phyloP scores from a whole-genome alignment of 1,140 invertebrate species.

The Glomeris maerens region DNA sequence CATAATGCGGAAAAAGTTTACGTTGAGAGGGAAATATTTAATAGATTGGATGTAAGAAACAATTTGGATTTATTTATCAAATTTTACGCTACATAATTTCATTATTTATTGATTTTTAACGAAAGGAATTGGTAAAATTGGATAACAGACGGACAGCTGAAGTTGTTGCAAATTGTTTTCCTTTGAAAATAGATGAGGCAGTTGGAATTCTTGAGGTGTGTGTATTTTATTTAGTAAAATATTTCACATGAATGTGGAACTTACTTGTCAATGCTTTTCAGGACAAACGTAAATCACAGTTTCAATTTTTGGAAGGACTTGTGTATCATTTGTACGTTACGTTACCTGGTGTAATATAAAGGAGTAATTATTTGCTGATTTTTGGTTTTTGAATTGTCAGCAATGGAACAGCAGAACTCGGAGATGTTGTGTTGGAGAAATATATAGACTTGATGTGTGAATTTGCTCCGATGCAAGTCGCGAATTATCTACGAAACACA shows the following conservation, averaged over 20 bases:
- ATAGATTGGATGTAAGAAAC: slow-evolving; percentile 21
- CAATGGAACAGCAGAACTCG: slow-evolving; percentile 32
- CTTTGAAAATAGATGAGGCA: background rate
- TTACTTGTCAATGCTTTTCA: slow-evolving; percentile 27
- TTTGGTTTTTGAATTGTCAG: background rate
- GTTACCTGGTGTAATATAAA: background rate
- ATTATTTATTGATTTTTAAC: background rate
- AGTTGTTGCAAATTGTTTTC: background rate
- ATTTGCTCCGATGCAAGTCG: slow-evolving; percentile 38
- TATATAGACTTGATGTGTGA: slow-evolving; percentile 54
- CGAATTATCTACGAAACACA: slow-evolving; percentile 30
- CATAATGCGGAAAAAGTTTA: slow-evolving; percentile 4
- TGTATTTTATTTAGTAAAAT: background rate
- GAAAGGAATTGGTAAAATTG: background rate
- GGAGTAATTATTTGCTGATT: background rate
- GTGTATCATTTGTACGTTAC: slow-evolving; percentile 40
- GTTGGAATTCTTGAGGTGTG: background rate
- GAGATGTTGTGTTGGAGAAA: slow-evolving; percentile 36
- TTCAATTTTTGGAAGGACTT: slow-evolving; percentile 45
- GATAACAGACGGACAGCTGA: background rate
- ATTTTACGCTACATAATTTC: background rate
- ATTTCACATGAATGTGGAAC: background rate
- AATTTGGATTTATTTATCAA: slow-evolving; percentile 14
- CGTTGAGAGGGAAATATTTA: slow-evolving; percentile 25
- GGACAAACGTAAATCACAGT: slow-evolving; percentile 36